Conservation (phyloP, 2,888 invertebrate genomes). For the Catocala fraxini region DNA sequence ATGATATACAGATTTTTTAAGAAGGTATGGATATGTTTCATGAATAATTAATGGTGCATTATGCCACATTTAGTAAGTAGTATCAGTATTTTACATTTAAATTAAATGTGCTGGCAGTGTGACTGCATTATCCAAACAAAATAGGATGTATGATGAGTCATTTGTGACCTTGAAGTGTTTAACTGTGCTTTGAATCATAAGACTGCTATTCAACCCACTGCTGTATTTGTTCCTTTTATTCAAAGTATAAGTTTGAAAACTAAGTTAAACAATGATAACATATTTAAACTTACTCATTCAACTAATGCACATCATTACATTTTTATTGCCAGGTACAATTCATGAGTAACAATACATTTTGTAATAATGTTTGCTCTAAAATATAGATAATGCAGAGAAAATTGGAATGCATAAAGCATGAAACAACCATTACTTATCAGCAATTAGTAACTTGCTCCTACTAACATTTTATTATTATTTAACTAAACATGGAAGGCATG, state of each 20-base stretch:
- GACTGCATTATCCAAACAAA: constrained; percentile 50
- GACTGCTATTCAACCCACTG: constrained; percentile 63
- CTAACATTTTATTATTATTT: neutral
- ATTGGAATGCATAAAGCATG: constrained; percentile 12
- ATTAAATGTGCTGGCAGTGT: constrained; percentile 19
- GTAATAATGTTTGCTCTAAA: too few species aligned
- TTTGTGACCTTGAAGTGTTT: constrained; percentile 58
- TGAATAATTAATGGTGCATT: constrained; percentile 13
- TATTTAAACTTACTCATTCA: neutral
- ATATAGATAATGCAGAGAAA: too few species aligned
- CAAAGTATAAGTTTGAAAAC: constrained; percentile 16
- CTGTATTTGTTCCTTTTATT: constrained; percentile 39
- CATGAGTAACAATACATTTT: too few species aligned
- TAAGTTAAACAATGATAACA: constrained; percentile 1
- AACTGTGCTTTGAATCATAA: constrained; percentile 62
- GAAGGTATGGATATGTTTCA: constrained; percentile 77
- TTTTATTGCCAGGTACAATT: too few species aligned
- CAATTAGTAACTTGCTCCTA: constrained; percentile 3
- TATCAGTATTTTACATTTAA: constrained; percentile 19
- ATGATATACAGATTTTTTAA: constrained; percentile 89
- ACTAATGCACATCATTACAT: neutral
- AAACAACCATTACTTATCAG: constrained; percentile 44
- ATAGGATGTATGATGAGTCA: constrained; percentile 63
- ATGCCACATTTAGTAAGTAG: constrained; percentile 17
- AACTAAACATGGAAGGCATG: constrained; percentile 17